Conservation (phyloP, 1,140 invertebrate genomes). For the Leptinotarsa undecemlineata region DNA sequence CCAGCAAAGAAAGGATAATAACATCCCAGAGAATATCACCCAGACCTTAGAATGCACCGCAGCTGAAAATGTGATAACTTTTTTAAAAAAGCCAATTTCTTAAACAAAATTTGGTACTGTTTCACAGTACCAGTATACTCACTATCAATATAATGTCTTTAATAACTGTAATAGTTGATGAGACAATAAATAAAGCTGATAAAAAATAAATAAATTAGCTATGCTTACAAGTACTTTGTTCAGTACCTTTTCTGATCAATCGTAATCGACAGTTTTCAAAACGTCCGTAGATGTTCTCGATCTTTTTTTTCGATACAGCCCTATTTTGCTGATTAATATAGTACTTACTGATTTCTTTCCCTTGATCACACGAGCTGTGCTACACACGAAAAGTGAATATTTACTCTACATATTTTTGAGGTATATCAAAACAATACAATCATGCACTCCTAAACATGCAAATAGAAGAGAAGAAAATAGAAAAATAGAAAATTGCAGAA, state of each 20-base stretch:
- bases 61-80: no score
- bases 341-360: background rate
- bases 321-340: background rate
- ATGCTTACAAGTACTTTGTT: background rate
- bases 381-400: background rate
- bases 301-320: background rate
- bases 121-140: no score
- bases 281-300: background rate
- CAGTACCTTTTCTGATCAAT: background rate
- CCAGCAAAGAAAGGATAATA: no score
- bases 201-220: no score
- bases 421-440: slow-evolving; percentile 34
- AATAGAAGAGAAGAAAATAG: slow-evolving; percentile 41
- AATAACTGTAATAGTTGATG: no score
- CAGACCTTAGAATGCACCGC: no score
- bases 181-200: no score
- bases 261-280: background rate
- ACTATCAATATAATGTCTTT: no score
- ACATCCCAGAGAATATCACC: no score
- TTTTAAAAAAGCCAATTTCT: no score
- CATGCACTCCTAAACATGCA: slow-evolving; percentile 39
- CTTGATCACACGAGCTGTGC: background rate
- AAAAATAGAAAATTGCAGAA: slow-evolving; percentile 39
- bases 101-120: no score
- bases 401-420: slow-evolving; percentile 23